Conservation (phyloP, 2,797 vertebrate species). For the Smutsia temminckii region DNA sequence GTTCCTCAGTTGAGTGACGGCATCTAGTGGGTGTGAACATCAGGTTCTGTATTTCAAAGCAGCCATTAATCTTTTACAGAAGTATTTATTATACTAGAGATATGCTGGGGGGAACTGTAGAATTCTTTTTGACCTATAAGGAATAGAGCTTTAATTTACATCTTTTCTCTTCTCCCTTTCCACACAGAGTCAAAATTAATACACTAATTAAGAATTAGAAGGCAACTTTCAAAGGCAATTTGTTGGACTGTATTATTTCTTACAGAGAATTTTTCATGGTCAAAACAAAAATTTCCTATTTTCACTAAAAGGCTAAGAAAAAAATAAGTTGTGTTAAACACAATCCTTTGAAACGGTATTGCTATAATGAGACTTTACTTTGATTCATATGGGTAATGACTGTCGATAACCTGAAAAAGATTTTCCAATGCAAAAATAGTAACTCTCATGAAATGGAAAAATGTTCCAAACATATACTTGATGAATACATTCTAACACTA, state of each 20-base stretch:
- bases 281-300: neutral
- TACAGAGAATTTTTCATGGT: neutral
- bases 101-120: too few relatives aligned
- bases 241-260: neutral
- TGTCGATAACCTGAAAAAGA: constrained; percentile 63
- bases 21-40: accelerated
- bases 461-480: constrained; percentile 61
- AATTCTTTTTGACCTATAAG: neutral
- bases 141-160: neutral
- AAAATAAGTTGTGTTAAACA: constrained; percentile 31
- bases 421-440: constrained; percentile 66
- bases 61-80: neutral
- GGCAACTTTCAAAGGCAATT: neutral
- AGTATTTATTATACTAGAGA: neutral
- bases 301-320: neutral
- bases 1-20: accelerated
- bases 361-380: constrained; percentile 37
- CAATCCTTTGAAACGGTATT: constrained; percentile 49
- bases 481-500: constrained; percentile 65
- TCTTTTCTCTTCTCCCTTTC: neutral
- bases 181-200: neutral
- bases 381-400: constrained; percentile 56
- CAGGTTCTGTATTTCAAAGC: neutral
- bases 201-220: neutral
- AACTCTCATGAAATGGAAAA: constrained; percentile 61